These are phyloP conservation scores for Carollia perspicillata DNA, from an alignment of 2,113 vertebrate genomes.

Conservation along the genomic window DNA sequence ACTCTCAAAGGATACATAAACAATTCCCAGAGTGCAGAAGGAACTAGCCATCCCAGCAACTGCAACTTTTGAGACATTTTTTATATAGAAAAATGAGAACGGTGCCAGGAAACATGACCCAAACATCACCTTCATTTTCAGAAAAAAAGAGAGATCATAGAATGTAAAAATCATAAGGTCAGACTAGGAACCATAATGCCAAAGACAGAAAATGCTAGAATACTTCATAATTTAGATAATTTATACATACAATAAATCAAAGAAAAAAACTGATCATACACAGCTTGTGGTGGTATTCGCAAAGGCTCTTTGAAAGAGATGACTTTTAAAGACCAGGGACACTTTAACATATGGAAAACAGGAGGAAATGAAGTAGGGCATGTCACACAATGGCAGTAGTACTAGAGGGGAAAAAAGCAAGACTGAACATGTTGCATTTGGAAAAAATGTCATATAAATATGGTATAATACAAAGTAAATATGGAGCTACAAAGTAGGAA, in stretches of 20 bases:
- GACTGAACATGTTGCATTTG: background rate
- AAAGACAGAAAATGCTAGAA: background rate
- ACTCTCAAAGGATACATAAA: slow-evolving; percentile 17
- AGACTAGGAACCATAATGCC: background rate
- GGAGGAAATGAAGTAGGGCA: background rate
- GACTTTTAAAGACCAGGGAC: background rate
- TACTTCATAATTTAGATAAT: background rate
- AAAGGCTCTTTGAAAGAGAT: background rate
- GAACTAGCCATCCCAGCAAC: background rate
- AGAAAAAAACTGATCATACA: background rate
- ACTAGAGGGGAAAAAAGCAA: background rate
- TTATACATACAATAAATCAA: background rate
- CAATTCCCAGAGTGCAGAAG: slow-evolving; percentile 28
- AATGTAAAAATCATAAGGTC: background rate
- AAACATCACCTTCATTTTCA: slow-evolving; percentile 31
- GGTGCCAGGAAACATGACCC: background rate
- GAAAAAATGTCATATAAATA: background rate
- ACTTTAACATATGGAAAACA: background rate
- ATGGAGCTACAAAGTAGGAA: background rate
- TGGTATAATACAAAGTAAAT: background rate
- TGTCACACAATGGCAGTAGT: background rate
- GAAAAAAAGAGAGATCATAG: background rate
- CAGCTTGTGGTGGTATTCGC: background rate
- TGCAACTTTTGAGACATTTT: background rate
- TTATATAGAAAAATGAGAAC: background rate